Conservation (phyloP, 2,888 invertebrate genomes). For the Andrena flavipes region DNA sequence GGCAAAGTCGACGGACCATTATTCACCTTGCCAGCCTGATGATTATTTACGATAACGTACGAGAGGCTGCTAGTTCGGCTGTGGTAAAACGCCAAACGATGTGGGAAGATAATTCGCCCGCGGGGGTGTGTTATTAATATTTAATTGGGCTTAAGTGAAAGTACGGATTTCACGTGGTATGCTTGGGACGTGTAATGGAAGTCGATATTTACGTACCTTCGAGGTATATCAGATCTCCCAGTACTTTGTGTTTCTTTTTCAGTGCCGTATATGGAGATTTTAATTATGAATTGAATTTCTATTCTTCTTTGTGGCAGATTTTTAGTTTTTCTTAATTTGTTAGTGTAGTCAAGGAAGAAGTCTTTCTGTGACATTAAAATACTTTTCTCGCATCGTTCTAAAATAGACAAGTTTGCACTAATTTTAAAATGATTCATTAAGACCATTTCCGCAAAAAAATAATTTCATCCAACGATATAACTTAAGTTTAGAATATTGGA, state of each 20-base stretch:
- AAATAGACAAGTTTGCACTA: too few relatives aligned
- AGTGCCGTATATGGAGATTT: neutral
- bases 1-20: conserved; percentile 70
- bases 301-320: too few relatives aligned
- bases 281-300: too few relatives aligned
- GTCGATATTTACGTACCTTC: conserved; percentile 27
- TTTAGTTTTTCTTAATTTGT: too few relatives aligned
- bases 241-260: neutral
- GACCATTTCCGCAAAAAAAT: too few relatives aligned
- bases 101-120: conserved; percentile 15
- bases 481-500: too few relatives aligned
- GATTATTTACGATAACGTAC: conserved; percentile 70
- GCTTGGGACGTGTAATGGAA: conserved; percentile 10
- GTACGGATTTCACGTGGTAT: conserved; percentile 34
- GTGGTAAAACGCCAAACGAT: conserved; percentile 24
- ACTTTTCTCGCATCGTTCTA: too few relatives aligned
- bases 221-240: neutral
- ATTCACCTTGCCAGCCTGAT: conserved; percentile 62
- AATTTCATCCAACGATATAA: too few relatives aligned
- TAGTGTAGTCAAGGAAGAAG: too few relatives aligned
- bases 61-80: conserved; percentile 20
- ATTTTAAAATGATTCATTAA: too few relatives aligned
- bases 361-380: too few relatives aligned
- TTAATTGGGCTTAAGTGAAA: conserved; percentile 53
- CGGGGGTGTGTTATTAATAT: conserved; percentile 48